Percentiles rank a stretch among this genome's conserved stretches.
Conservation (phyloP, 2,797 vertebrate genomes). For the Chrysolophus pictus region DNA sequence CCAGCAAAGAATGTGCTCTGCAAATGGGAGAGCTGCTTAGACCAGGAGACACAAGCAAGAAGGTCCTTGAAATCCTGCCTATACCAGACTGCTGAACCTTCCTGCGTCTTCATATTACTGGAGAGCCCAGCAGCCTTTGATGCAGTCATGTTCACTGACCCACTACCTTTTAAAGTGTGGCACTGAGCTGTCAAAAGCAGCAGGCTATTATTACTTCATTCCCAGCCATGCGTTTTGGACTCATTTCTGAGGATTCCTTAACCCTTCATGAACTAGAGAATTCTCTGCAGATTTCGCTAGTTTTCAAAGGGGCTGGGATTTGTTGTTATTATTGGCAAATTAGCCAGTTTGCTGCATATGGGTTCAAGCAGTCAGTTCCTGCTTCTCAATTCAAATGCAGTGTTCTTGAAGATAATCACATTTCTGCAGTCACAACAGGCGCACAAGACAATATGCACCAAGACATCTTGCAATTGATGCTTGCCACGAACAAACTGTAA, state of each 20-base stretch:
- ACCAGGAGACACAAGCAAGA: slow-evolving; percentile 25
- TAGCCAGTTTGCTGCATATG: not conserved
- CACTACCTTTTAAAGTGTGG: slow-evolving; percentile 64
- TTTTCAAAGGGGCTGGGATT: not conserved
- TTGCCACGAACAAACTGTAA: not conserved
- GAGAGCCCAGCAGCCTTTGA: slow-evolving; percentile 60
- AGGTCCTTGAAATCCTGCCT: slow-evolving; percentile 38
- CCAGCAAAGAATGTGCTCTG: slow-evolving; percentile 36
- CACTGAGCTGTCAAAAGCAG: slow-evolving; percentile 34
- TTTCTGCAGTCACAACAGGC: not conserved
- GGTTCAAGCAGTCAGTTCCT: not conserved
- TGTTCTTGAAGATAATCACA: not conserved
- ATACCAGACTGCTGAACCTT: slow-evolving; percentile 17
- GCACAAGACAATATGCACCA: not conserved
- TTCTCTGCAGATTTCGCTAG: not conserved
- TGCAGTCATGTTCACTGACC: slow-evolving; percentile 56
- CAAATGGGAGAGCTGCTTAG: slow-evolving; percentile 53
- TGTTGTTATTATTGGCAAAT: not conserved
- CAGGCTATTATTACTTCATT: slow-evolving; percentile 35
- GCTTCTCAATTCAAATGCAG: not conserved
- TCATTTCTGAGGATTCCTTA: slow-evolving; percentile 15
- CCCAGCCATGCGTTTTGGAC: not conserved
- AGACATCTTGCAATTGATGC: not conserved
- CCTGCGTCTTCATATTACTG: not conserved
- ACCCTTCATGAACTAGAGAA: not conserved